Base-by-base conservation (phyloP, 2,888 invertebrate genomes). In the Phyllotreta cruciferae region DNA sequence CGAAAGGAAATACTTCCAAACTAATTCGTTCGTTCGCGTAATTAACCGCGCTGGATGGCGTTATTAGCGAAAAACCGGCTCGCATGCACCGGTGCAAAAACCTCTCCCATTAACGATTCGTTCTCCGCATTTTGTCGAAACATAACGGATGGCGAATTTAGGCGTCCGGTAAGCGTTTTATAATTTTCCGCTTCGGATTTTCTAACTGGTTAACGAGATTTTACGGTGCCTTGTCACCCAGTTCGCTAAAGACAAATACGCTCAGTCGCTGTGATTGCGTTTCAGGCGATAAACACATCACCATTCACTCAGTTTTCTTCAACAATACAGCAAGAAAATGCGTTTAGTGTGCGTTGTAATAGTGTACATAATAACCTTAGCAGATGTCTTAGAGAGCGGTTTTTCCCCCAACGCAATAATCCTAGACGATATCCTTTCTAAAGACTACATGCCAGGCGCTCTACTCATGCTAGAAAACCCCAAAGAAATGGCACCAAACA, bases 401-500 rank as follows among this genome's bases (percentile, higher is more conserved):
- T 37, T 37, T 39, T 24, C 61, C n/a, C 42, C 63, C 6, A 69
- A 73, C 66, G 63, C 71, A 13, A 75, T 81, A 42, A 79, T 89
- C 78, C 80, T 89, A 5, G 84, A 90, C 66, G 90, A 90, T 78
- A 88, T 91, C 73, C 80, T 91, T 24, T 84, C 88, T 9, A 85
- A 84, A n/a, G 87, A 89, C 79, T 83, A 88, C 50, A 87, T 91
- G 85, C 91, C 91, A 0, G 86, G 87, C 0, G 86, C 85, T 67
- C 81, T 90, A 63, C 83, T 90, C 57, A 78, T 84, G 62, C 79
- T 83, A 13, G 83, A 82, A 60, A 64, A 78, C 78, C 64, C 80
- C 73, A 36, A 84, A 54, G 73, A 71, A 55, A 63, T 47, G 0
- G 24, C 34, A 11, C n/a, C n/a, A n/a, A n/a, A n/a, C n/a, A 34